These are phyloP conservation scores for Formicarius rufipectus DNA, from an alignment of 2,113 vertebrate genomes.

Conservation along the genomic window DNA sequence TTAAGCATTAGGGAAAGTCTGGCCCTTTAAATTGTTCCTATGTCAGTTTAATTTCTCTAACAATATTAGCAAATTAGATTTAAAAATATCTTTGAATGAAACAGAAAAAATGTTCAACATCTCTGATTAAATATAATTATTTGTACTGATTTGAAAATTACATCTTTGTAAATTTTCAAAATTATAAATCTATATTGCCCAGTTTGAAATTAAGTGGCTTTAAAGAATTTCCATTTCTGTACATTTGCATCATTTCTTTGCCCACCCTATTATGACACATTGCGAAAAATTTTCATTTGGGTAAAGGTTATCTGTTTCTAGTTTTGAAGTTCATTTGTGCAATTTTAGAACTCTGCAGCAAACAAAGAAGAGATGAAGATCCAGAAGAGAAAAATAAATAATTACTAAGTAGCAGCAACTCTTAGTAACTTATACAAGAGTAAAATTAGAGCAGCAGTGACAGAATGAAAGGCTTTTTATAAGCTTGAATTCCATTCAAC, in stretches of 20 bases:
- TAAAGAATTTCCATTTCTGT: neutral
- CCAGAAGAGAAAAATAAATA: neutral
- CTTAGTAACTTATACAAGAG: neutral
- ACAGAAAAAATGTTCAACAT: neutral
- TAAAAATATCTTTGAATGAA: neutral
- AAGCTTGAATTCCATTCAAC: neutral
- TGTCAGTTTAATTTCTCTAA: neutral
- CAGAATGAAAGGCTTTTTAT: neutral
- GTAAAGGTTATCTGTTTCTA: neutral
- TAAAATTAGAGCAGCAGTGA: neutral
- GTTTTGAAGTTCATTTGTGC: neutral
- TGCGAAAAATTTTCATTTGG: neutral
- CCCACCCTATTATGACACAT: neutral
- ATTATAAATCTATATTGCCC: neutral
- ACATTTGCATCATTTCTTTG: neutral
- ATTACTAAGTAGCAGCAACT: neutral
- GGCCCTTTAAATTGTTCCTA: neutral
- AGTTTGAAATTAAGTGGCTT: neutral
- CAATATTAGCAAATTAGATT: neutral
- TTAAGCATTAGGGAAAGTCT: neutral
- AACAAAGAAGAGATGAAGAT: neutral
- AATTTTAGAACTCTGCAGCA: neutral
- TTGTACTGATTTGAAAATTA: neutral
- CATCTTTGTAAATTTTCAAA: neutral
- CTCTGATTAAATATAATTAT: neutral